Percentiles rank a stretch among this genome's conserved stretches.
Evolutionary conservation across 2,888 invertebrate genomes (phyloP).

Genomic region (Cotesia congregata): DNA sequence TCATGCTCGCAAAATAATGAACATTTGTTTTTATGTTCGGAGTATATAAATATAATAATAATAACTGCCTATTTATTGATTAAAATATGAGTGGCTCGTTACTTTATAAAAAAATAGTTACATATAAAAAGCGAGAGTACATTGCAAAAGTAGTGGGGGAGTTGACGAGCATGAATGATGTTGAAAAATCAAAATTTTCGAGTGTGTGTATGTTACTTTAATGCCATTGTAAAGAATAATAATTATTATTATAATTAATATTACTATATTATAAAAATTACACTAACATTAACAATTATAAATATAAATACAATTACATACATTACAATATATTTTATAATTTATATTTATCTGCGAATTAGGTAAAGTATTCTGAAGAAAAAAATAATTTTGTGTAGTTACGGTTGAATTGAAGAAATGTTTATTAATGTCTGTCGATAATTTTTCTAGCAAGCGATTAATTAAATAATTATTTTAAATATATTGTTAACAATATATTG

Average conservation of each 20-base stretch:
- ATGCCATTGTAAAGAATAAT: constrained; percentile 36
- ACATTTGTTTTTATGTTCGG: too few relatives aligned
- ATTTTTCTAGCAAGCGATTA: constrained; percentile 38
- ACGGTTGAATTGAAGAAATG: constrained; percentile 19
- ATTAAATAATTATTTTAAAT: constrained; percentile 9
- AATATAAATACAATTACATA: constrained; percentile 56
- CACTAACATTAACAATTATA: constrained; percentile 41
- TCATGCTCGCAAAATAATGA: too few relatives aligned
- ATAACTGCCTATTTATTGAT: constrained; percentile 7
- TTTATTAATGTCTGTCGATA: constrained; percentile 44
- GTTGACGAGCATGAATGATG: constrained; percentile 5
- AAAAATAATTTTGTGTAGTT: constrained; percentile 36
- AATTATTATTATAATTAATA: constrained; percentile 12
- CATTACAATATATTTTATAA: constrained; percentile 60
- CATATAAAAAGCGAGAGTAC: constrained; percentile 50
- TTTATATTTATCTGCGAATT: constrained; percentile 56
- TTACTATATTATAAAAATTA: constrained; percentile 37
- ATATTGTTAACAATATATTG: constrained; percentile 25
- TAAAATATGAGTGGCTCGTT: neutral
- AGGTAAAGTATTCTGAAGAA: constrained; percentile 46
- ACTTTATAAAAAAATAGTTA: neutral
- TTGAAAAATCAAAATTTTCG: constrained; percentile 5
- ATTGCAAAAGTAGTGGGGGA: constrained; percentile 63
- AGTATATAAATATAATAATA: neutral
- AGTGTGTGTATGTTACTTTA: constrained; percentile 15